Base-by-base conservation (phyloP, 2,888 invertebrate species). In the Cyrtodaria siliqua region DNA sequence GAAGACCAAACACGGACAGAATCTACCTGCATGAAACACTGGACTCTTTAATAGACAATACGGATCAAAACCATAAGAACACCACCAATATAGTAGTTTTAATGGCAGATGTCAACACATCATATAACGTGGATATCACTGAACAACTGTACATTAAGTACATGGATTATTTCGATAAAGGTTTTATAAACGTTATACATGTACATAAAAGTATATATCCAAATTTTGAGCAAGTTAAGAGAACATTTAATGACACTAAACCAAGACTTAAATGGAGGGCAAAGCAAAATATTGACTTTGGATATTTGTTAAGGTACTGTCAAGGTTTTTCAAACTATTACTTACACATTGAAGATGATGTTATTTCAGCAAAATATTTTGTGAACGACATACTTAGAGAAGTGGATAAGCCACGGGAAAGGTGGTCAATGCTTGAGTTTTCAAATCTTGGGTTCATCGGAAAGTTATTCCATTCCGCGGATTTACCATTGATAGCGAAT, bases 221-320 rank as follows among this genome's bases (percentile, higher is more conserved):
- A 6, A 61, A 82, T 38, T 76, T 90, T 27, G 52, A 67, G 1
- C 62, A 84, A n/a, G 63, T 90, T 3, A 87, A 85, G 56, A 81
- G 88, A 23, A 93, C 77, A 4, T 91, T 87, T 66, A 89, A 90
- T 57, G 93, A 93, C 68, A 79, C 90, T 0, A 74, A 84, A 20
- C 83, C 87, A n/a, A 77, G 93, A 53, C 90, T 92, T 0, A 74
- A 86, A 59, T 93, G 93, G 93, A 78, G 93, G 26, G 88, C 93
- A 1, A 93, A 93, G 72, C 93, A 93, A 84, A 93, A 92, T 27
- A 67, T 93, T 23, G 93, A 93, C 81, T 93, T 92, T 78, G 91
- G 92, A 0, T 92, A 90, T 70, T 78, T 93, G 23, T 91, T 91
- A 63, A 77, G 87, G 63, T 93, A 92, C 69, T 79, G 90, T 8